phyloP scores from a whole-genome alignment of 2,113 vertebrate genomes.

The Pseudonaja textilis region DNA sequence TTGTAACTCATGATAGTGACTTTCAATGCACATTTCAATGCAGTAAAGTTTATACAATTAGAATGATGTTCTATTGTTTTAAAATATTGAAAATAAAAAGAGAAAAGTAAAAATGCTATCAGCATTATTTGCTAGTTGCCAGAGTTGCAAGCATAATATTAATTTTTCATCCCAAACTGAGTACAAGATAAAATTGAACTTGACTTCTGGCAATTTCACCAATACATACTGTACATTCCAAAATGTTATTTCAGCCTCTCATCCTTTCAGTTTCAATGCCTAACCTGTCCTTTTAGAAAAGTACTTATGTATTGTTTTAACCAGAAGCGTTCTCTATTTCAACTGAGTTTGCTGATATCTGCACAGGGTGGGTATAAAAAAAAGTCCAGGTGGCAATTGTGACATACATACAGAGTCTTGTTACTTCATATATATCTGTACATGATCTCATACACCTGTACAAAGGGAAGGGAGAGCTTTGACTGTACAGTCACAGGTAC shows the following conservation, averaged over 20 bases:
- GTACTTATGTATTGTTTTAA: neutral
- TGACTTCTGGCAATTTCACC: neutral
- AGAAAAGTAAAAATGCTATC: neutral
- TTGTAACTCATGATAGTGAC: neutral
- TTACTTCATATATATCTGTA: neutral
- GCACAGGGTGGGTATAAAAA: neutral
- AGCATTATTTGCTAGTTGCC: neutral
- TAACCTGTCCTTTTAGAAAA: neutral
- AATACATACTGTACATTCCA: neutral
- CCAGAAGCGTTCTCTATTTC: neutral
- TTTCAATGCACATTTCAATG: neutral
- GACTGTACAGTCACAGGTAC: neutral
- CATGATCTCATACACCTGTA: neutral
- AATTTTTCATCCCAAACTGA: neutral
- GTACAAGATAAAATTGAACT: neutral
- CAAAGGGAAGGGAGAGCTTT: neutral
- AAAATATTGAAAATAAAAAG: neutral
- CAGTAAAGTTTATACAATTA: neutral
- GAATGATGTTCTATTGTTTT: neutral
- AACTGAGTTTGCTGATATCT: neutral
- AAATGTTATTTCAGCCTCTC: neutral
- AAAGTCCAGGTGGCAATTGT: neutral
- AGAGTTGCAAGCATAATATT: neutral
- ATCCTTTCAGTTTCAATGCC: conserved; percentile 13
- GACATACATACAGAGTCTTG: neutral